Conservation (phyloP, 2,888 invertebrate species). For the Ichneumon xanthorius region DNA sequence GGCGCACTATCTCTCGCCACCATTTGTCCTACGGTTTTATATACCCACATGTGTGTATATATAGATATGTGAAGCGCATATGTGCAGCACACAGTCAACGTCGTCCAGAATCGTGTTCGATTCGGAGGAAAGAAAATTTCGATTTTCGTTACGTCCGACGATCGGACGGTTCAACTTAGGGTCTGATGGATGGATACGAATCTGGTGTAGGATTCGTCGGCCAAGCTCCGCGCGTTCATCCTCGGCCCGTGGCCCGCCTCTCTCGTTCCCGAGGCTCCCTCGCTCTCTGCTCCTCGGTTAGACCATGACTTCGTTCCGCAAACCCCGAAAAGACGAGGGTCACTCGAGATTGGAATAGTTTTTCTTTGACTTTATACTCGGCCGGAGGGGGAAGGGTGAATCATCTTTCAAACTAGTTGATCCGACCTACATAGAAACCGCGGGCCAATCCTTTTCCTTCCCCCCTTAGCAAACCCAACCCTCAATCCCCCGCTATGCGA, state of each 20-base stretch:
- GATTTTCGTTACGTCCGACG: slow-evolving; percentile 34
- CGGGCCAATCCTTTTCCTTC: slow-evolving; percentile 19
- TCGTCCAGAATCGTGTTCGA: slow-evolving; percentile 21
- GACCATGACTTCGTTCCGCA: slow-evolving; percentile 11
- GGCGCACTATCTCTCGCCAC: slow-evolving; percentile 26
- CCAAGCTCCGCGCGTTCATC: slow-evolving; percentile 17
- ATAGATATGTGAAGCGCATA: background rate
- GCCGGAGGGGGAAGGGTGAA: background rate
- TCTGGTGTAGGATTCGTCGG: slow-evolving; percentile 7
- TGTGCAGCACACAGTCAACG: background rate
- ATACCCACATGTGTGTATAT: background rate
- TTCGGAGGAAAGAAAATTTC: slow-evolving; percentile 28
- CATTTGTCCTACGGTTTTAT: slow-evolving; percentile 37
- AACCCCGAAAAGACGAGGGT: slow-evolving; percentile 45
- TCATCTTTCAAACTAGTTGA: slow-evolving; percentile 39
- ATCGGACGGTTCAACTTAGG: slow-evolving; percentile 40
- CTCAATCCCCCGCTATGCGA: background rate
- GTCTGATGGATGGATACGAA: slow-evolving; percentile 47
- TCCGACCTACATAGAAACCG: slow-evolving; percentile 4
- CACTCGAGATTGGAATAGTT: slow-evolving; percentile 57
- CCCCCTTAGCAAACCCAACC: background rate
- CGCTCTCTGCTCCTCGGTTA: background rate
- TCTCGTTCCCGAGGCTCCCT: background rate
- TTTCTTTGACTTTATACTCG: slow-evolving; percentile 47
- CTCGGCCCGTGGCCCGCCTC: background rate